Percentiles rank a stretch among this genome's conserved stretches.
These are phyloP conservation scores for Todiramphus chloris DNA, from an alignment of 2,113 vertebrate genomes.

Conservation along the genomic window DNA sequence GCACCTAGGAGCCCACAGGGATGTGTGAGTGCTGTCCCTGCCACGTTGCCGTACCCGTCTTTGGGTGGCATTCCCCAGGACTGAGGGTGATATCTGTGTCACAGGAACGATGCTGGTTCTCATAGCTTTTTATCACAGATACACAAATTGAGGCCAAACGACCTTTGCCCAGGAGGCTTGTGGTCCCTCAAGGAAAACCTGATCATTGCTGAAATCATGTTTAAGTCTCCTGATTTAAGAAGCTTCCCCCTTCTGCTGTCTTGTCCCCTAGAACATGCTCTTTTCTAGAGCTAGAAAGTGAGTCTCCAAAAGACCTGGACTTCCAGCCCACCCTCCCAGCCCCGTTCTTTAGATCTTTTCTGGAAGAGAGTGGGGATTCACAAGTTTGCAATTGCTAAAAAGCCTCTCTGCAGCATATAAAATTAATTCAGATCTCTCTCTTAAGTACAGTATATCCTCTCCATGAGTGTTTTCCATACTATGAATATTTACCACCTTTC, in stretches of 20 bases:
- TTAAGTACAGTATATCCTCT: constrained; percentile 19
- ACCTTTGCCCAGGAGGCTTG: not conserved
- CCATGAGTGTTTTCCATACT: constrained; percentile 17
- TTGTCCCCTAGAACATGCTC: not conserved
- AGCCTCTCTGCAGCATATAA: constrained; percentile 6
- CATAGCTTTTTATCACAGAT: not conserved
- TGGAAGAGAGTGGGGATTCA: not conserved
- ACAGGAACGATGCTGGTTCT: not conserved
- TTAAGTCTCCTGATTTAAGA: not conserved
- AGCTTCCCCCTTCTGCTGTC: not conserved
- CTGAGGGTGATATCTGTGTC: not conserved
- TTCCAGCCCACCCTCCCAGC: not conserved
- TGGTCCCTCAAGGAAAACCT: not conserved
- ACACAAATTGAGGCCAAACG: rapidly evolving
- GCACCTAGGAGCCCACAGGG: not conserved
- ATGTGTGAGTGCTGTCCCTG: rapidly evolving
- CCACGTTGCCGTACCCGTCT: rapidly evolving
- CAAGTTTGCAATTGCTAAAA: constrained; percentile 38
- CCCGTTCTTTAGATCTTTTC: not conserved
- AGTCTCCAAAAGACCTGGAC: not conserved
- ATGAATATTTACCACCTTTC: constrained; percentile 66
- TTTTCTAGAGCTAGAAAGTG: not conserved
- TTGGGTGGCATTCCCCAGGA: not conserved
- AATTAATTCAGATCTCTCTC: constrained; percentile 28
- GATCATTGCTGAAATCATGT: not conserved